A percentile compares a stretch with the other conserved stretches of the same genome.
phyloP scores from a whole-genome alignment of 2,888 invertebrate genomes.

The Mythimna loreyi region DNA sequence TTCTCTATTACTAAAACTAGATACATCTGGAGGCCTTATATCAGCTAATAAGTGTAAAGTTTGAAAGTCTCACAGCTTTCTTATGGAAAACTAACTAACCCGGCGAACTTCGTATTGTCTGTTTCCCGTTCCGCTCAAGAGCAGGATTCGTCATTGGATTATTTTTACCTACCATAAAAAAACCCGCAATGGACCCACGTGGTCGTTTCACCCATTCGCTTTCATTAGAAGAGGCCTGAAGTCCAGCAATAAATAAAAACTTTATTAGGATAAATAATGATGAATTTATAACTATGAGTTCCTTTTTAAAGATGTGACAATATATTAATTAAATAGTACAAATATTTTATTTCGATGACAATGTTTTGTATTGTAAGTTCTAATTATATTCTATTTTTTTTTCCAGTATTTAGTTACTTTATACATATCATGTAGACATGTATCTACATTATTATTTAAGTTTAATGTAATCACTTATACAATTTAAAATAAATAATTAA shows the following conservation, averaged over 20 bases:
- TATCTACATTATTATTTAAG: neutral
- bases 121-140: too few relatives aligned
- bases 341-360: neutral
- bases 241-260: too few relatives aligned
- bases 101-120: too few relatives aligned
- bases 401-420: slow-evolving; percentile 10
- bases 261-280: too few relatives aligned
- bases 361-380: neutral
- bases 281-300: slow-evolving; percentile 4
- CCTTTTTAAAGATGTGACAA: slow-evolving; percentile 1
- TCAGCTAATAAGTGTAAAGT: too few relatives aligned
- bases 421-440: too few relatives aligned
- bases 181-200: too few relatives aligned
- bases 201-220: too few relatives aligned
- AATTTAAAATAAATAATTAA: slow-evolving; percentile 1
- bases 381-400: neutral
- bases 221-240: too few relatives aligned
- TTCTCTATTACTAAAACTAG: neutral
- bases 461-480: slow-evolving; percentile 2
- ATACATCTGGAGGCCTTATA: neutral
- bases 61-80: neutral
- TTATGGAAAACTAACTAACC: too few relatives aligned
- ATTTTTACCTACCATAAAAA: too few relatives aligned
- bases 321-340: slow-evolving; percentile 9
- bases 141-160: too few relatives aligned